Evolutionary conservation across 2,113 vertebrate species (phyloP), one percentile per base, ranked within the genome.

Genomic region (Pseudopipra pipra): DNA sequence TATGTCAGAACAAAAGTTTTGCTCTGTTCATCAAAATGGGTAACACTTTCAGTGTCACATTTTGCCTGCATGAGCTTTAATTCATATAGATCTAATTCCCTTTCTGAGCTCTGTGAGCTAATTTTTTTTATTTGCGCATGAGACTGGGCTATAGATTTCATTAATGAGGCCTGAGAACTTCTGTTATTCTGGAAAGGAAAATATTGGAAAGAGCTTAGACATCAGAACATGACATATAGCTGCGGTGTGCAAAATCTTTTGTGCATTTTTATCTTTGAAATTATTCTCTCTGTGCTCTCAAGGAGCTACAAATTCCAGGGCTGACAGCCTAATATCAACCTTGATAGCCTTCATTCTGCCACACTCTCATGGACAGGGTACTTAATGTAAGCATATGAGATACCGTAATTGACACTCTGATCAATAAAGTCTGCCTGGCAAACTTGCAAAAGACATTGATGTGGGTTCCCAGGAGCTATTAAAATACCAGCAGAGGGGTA

Each of bases 341-440:
- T 12, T 80, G 83, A 95, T 96, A 89, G 87, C 80, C 43, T 85
- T 94, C 88, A 63, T 84, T 92, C 88, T 81, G 86, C 77, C 58
- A 87, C 79, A 74, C 35, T 93, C 47, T 44, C 85, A 46, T 73
- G 93, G 90, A 84, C 85, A 89, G 19, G 25, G 59, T 92, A 90
- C 90, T 97, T 94, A 96, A 96, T 63, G 93, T 67, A 72, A 91
- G 88, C 24, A 4, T 81, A 81, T 54, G 78, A 95, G 81, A 94
- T 76, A 80, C 75, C 1, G 7, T 86, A 95, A 96, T 76, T 95
- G 96, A 78, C 91, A 66, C 88, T 73, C 72, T 67, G 80, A 97
- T 96, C 95, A 93, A 96, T 94, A 96, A 91, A 95, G 39, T 65
- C 85, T 88, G 61, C 91, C 92, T 87, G 77, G 75, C 78, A 91